Evolutionary conservation across 2,797 vertebrate species (phyloP), one percentile per base, ranked within the genome.

Genomic region (Arnoldichthys spilopterus): DNA sequence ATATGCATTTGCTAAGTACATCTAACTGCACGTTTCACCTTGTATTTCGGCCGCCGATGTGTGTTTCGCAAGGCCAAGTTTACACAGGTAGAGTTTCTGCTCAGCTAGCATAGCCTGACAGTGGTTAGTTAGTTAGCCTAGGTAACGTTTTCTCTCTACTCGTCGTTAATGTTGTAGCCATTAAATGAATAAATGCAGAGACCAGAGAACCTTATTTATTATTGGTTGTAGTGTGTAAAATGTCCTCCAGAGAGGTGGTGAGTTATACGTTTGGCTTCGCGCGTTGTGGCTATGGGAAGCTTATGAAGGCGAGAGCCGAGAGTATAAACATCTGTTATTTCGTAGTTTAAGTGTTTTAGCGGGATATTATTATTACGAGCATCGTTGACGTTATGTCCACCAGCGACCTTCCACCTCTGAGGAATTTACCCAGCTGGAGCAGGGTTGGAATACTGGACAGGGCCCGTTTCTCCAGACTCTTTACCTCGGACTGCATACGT

Each of bases 381-480:
- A 34, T 1, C 22, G 7, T 18, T 43, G 74, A 59, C 45, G 54
- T 30, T n/a, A 93, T 94, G 94, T 88, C 89, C 0, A 88, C 86
- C 72, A 85, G 81, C 7, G 88, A 83, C 68, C 88, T 95, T 37
- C 94, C 94, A 0, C 91, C 93, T 18, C 70, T 94, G 37, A 78
- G 89, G 3, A 88, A 92, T 78, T 76, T 95, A 32, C 93, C 94
- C 2, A 90, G 89, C 63, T 95, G 93, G 94, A 87, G 86, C 79
- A 85, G 94, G 4, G 87, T 92, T 0, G 91, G 90, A 1, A 79
- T 77, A 12, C 83, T 92, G 28, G 88, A 87, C 37, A 87, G 85
- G 58, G 43, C 80, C 1, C n/a, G 79, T 5, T 83, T 85, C 18
- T 86, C 88, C 0, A 84, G 77, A 43, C 79, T 82, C 18, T 47